These are phyloP conservation scores for Phainopepla nitens DNA, from an alignment of 2,113 vertebrate genomes.

Conservation along the genomic window DNA sequence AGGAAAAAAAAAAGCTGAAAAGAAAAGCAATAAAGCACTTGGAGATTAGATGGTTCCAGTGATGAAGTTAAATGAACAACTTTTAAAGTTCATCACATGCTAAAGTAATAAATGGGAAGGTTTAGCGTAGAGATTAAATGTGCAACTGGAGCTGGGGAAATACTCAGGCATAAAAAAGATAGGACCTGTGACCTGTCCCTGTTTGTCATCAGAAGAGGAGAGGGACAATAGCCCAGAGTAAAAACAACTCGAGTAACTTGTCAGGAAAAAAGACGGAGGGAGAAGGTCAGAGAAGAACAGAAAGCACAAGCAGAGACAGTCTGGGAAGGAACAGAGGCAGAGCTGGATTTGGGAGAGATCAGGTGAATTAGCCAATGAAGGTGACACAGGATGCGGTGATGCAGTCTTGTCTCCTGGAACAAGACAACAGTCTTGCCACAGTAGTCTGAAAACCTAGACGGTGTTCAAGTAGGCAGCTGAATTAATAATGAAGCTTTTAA, in stretches of 20 bases:
- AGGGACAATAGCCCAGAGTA: neutral
- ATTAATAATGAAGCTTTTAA: constrained; percentile 60
- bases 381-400: constrained; percentile 17
- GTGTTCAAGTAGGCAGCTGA: constrained; percentile 26
- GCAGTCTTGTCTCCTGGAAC: constrained; percentile 8
- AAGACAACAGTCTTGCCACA: constrained; percentile 17
- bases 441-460: constrained; percentile 51
- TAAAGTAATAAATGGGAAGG: neutral
- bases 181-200: neutral
- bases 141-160: neutral
- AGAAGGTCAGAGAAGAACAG: constrained; percentile 16
- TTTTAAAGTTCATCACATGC: neutral
- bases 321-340: neutral
- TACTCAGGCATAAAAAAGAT: neutral
- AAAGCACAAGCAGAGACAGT: neutral
- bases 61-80: neutral
- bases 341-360: constrained; percentile 5
- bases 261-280: neutral
- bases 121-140: neutral
- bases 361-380: constrained; percentile 40
- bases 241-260: neutral
- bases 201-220: neutral
- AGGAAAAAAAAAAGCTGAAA: neutral
- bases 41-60: neutral
- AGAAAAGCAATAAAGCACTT: neutral